Conservation (phyloP, 1,140 invertebrate species). For the Zaprionus lachaisei region DNA sequence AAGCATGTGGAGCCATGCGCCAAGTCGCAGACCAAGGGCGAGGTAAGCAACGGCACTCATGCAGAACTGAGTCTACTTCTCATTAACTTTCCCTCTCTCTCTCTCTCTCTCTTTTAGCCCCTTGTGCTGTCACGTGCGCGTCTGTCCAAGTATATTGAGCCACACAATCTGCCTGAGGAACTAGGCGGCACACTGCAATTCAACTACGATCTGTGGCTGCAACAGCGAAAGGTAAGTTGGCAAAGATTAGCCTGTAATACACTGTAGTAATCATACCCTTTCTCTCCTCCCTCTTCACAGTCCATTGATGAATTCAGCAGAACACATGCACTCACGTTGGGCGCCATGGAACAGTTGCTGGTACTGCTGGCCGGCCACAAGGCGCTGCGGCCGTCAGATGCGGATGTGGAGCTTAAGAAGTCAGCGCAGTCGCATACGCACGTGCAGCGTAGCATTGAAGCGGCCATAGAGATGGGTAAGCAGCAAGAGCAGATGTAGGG, state of each 20-base stretch:
- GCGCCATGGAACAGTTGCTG: slow-evolving; percentile 86
- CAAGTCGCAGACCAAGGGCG: slow-evolving; percentile 87
- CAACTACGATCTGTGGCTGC: slow-evolving; percentile 93
- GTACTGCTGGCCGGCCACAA: slow-evolving; percentile 84
- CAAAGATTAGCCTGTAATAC: neutral
- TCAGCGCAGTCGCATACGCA: slow-evolving; percentile 84
- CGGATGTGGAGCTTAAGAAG: slow-evolving; percentile 85
- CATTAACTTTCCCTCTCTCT: slow-evolving; percentile 7
- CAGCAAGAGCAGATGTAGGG: neutral
- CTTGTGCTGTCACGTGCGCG: slow-evolving; percentile 88
- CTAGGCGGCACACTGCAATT: slow-evolving; percentile 91
- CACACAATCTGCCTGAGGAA: slow-evolving; percentile 91
- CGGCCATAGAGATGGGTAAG: slow-evolving; percentile 80
- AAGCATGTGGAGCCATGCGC: slow-evolving; percentile 90
- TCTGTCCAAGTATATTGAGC: slow-evolving; percentile 89
- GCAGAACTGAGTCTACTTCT: neutral
- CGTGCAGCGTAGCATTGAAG: slow-evolving; percentile 77
- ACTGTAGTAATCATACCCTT: neutral
- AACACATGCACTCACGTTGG: slow-evolving; percentile 85
- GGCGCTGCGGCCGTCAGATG: slow-evolving; percentile 84
- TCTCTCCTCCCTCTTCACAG: slow-evolving; percentile 71
- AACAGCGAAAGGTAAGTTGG: slow-evolving; percentile 90
- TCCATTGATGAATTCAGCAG: slow-evolving; percentile 87
- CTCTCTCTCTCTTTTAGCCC: slow-evolving; percentile 85
- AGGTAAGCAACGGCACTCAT: slow-evolving; percentile 85